phyloP scores from a whole-genome alignment of 2,888 invertebrate genomes.

The Hirudinaria manillensis region DNA sequence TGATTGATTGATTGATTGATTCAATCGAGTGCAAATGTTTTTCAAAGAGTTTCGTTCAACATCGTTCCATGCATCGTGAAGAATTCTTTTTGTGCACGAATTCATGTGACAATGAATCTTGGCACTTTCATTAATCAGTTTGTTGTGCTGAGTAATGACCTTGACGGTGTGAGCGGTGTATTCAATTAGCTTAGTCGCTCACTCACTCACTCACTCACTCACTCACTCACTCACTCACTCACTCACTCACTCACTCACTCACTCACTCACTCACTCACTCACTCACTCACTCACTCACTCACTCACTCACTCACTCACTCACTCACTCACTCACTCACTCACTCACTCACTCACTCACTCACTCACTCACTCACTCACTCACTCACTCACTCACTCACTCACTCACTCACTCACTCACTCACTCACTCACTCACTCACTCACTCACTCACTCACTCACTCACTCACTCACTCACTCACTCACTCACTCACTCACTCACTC shows the following conservation, averaged over 20 bases:
- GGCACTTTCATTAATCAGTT: too few species aligned
- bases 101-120: too few species aligned
- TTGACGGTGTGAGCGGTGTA: too few species aligned
- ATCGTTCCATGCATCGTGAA: too few species aligned
- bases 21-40: too few species aligned
- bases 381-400: slow-evolving; percentile 21
- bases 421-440: slow-evolving; percentile 31
- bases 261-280: neutral
- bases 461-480: slow-evolving; percentile 17
- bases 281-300: slow-evolving; percentile 12
- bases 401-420: slow-evolving; percentile 29
- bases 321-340: slow-evolving; percentile 10
- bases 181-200: slow-evolving; percentile 1
- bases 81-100: too few species aligned
- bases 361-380: slow-evolving; percentile 10
- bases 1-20: too few species aligned
- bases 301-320: slow-evolving; percentile 2
- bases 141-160: too few species aligned
- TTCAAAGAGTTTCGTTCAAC: too few species aligned
- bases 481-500: neutral
- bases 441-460: slow-evolving; percentile 31
- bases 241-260: slow-evolving; percentile 7
- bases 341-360: slow-evolving; percentile 17
- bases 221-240: slow-evolving; percentile 7
- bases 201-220: slow-evolving; percentile 7